A percentile compares a stretch with the other conserved stretches of the same genome.
These are phyloP conservation scores for Myotis davidii DNA, from an alignment of 2,113 vertebrate genomes.

Conservation along the genomic window DNA sequence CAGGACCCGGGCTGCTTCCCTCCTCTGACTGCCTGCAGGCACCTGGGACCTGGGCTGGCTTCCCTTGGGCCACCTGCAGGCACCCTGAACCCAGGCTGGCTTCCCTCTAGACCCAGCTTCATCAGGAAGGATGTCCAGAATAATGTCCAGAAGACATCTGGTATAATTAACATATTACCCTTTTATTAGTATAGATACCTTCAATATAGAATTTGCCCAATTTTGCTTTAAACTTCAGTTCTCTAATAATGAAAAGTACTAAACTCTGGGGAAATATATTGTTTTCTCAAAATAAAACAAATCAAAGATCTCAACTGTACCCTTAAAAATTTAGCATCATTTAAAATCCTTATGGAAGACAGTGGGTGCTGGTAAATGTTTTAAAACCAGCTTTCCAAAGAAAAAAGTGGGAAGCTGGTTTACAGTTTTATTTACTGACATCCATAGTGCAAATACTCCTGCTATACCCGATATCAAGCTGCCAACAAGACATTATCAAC, in stretches of 20 bases:
- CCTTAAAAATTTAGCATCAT: not conserved
- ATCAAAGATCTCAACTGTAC: not conserved
- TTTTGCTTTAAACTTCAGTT: not conserved
- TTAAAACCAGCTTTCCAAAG: not conserved
- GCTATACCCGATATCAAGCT: not conserved
- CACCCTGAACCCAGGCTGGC: too few species aligned
- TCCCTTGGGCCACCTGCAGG: too few species aligned
- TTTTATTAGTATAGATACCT: not conserved
- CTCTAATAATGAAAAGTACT: not conserved
- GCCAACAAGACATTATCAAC: not conserved
- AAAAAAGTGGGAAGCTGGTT: not conserved
- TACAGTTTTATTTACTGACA: not conserved
- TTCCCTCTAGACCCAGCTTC: too few species aligned
- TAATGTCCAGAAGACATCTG: too few species aligned
- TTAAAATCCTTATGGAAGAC: not conserved
- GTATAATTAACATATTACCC: too few species aligned
- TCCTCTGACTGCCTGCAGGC: too few species aligned
- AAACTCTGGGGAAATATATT: not conserved
- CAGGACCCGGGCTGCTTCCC: too few species aligned
- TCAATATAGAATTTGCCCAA: not conserved
- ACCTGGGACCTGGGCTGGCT: too few species aligned
- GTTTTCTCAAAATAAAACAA: slow-evolving; percentile 37
- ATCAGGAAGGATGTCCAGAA: too few species aligned
- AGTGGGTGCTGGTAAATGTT: not conserved
- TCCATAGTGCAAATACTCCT: not conserved